These are phyloP conservation scores for Euphydryas editha DNA, from an alignment of 2,888 invertebrate species.

Conservation along the genomic window DNA sequence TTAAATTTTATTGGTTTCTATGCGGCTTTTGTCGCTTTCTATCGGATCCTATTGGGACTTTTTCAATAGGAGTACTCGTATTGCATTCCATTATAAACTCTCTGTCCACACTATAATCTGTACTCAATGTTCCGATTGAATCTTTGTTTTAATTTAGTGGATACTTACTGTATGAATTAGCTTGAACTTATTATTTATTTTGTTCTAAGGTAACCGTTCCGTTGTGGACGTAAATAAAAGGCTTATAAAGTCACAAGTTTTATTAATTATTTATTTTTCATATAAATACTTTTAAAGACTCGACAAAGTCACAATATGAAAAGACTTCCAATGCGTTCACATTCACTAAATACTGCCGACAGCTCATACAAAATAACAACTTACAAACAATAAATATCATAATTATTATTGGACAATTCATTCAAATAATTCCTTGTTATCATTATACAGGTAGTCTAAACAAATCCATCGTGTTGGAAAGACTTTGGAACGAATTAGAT, in stretches of 20 bases:
- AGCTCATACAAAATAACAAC: conserved; percentile 77
- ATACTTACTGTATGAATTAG: no score
- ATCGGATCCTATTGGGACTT: no score
- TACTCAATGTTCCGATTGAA: no score
- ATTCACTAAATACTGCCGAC: conserved; percentile 75
- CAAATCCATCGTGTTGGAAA: conserved; percentile 49
- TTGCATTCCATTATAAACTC: no score
- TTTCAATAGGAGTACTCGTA: no score
- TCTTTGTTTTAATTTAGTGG: no score
- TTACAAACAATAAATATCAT: conserved; percentile 78
- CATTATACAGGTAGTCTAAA: conserved; percentile 57
- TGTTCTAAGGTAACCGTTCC: not conserved
- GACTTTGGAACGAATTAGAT: conserved; percentile 39
- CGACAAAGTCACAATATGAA: conserved; percentile 80
- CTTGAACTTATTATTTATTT: not conserved
- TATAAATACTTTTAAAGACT: conserved; percentile 82
- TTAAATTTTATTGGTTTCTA: no score
- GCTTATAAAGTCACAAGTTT: conserved; percentile 70
- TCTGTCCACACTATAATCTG: no score
- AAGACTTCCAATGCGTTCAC: conserved; percentile 72
- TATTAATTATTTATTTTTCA: conserved; percentile 74
- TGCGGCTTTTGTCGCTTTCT: no score
- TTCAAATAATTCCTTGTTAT: conserved; percentile 71
- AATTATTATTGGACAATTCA: conserved; percentile 74
- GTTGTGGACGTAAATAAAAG: conserved; percentile 57